Conservation (phyloP, 2,113 vertebrate species). For the Hypanus sabinus region DNA sequence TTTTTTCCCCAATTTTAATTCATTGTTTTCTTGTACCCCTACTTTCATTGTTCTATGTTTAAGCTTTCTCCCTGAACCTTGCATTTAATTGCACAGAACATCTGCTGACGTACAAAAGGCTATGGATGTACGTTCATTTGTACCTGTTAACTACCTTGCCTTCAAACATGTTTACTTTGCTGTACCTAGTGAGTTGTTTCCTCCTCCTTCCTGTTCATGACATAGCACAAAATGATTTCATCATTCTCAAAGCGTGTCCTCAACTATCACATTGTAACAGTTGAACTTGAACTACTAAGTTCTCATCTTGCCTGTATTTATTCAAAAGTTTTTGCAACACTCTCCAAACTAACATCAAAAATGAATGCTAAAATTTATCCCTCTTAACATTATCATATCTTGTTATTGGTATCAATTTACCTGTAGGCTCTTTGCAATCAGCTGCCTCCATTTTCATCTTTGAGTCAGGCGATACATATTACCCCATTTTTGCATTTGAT, state of each 20-base stretch:
- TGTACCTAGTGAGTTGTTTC: background rate
- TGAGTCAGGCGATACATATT: background rate
- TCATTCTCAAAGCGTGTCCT: background rate
- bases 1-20: no score
- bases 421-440: background rate
- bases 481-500: background rate
- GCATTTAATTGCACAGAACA: no score
- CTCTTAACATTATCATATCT: background rate
- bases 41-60: no score
- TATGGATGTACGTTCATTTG: background rate
- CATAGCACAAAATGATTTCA: background rate
- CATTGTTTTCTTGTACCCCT: no score
- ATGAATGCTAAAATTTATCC: background rate
- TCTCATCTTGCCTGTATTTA: background rate
- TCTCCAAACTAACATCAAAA: background rate
- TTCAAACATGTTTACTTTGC: background rate
- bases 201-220: background rate
- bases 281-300: background rate
- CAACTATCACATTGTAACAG: background rate
- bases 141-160: background rate
- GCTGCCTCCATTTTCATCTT: background rate
- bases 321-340: background rate
- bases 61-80: no score
- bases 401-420: background rate
- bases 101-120: no score